These are phyloP conservation scores for Seira musarum DNA, from an alignment of 2,888 invertebrate genomes.

Conservation along the genomic window DNA sequence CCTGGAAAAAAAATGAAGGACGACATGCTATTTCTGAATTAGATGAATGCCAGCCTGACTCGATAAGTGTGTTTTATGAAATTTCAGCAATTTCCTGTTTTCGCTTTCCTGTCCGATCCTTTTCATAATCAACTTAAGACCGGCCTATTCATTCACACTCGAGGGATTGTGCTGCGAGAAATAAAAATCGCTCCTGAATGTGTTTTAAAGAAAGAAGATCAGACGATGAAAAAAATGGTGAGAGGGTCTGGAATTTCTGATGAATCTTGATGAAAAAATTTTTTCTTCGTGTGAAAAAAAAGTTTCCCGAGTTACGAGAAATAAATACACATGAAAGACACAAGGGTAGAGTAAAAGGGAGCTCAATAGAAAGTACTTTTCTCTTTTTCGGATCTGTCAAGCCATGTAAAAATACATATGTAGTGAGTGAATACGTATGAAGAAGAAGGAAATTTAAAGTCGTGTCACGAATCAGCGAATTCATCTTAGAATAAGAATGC, in stretches of 20 bases:
- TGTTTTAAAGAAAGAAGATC: no score
- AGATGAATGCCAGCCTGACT: no score
- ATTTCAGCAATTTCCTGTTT: no score
- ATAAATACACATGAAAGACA: not conserved
- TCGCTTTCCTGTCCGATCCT: no score
- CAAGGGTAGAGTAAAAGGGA: not conserved
- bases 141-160: no score
- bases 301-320: not conserved
- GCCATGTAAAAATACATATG: slow-evolving; percentile 38
- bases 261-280: slow-evolving; percentile 2
- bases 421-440: not conserved
- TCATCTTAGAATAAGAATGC: slow-evolving; percentile 23
- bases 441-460: slow-evolving; percentile 47
- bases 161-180: no score
- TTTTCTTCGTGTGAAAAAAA: not conserved
- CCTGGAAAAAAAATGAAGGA: no score
- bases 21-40: no score
- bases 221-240: no score
- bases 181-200: no score
- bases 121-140: no score
- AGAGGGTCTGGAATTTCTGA: not conserved
- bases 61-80: no score
- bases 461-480: slow-evolving; percentile 52
- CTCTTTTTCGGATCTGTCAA: slow-evolving; percentile 35
- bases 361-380: slow-evolving; percentile 45